These are phyloP conservation scores for Cremastinae sp. DNA, from an alignment of 2,888 invertebrate genomes.

Conservation along the genomic window DNA sequence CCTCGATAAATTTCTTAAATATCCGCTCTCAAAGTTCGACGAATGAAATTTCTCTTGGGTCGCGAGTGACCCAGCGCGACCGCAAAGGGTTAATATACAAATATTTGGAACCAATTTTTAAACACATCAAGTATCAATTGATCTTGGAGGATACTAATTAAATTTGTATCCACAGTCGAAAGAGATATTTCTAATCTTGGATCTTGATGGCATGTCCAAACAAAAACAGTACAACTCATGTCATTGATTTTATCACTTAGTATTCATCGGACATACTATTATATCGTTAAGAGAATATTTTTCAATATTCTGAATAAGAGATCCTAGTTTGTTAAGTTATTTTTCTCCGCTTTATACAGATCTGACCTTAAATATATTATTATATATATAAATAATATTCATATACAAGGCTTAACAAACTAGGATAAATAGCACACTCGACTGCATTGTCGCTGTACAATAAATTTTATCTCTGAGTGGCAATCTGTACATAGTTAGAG, in stretches of 20 bases:
- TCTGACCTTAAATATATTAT: slow-evolving; percentile 26
- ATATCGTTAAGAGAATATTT: slow-evolving; percentile 18
- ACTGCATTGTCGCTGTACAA: slow-evolving; percentile 52
- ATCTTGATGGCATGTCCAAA: background rate
- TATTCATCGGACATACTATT: background rate
- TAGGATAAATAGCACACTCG: slow-evolving; percentile 40
- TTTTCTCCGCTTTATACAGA: slow-evolving; percentile 21
- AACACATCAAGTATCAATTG: background rate
- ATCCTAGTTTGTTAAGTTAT: slow-evolving; percentile 3
- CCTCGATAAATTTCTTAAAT: too few relatives aligned
- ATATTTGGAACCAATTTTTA: background rate
- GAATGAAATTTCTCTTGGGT: too few relatives aligned
- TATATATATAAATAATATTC: slow-evolving; percentile 16
- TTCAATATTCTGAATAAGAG: slow-evolving; percentile 8
- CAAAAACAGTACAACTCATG: slow-evolving; percentile 42
- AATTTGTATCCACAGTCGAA: slow-evolving; percentile 1
- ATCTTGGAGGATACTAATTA: background rate
- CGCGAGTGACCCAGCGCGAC: too few relatives aligned
- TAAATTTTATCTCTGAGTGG: slow-evolving; percentile 43
- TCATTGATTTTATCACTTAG: slow-evolving; percentile 26
- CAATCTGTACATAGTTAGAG: slow-evolving; percentile 58
- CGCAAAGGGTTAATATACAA: too few relatives aligned
- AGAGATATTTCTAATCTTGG: slow-evolving; percentile 3
- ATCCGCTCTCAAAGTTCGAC: too few relatives aligned
- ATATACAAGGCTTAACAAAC: background rate